Evolutionary conservation across 2,113 vertebrate species (phyloP).

Genomic region (Xiphophorus maculatus): DNA sequence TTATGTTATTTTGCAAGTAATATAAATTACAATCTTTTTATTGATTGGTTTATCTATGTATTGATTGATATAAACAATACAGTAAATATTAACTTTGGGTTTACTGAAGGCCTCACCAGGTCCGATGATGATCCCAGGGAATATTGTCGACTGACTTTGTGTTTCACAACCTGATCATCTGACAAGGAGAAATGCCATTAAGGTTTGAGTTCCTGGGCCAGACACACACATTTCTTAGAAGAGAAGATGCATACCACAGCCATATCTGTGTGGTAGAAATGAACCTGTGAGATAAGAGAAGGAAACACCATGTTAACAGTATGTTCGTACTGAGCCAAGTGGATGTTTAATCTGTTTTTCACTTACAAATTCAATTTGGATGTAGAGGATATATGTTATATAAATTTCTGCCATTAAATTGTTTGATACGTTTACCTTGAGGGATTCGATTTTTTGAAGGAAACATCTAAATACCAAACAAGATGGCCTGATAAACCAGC

Average conservation of each 20-base stretch:
- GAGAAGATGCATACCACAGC: not conserved
- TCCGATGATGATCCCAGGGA: constrained; percentile 71
- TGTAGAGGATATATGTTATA: too few species aligned
- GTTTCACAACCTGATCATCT: constrained; percentile 41
- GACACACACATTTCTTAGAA: not conserved
- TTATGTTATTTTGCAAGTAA: too few species aligned
- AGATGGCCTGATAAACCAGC: not conserved
- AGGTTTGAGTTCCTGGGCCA: not conserved
- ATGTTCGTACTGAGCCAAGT: not conserved
- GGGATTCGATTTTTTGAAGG: not conserved
- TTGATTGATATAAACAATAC: too few species aligned
- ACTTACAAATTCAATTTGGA: not conserved
- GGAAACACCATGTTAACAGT: not conserved
- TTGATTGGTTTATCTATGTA: too few species aligned
- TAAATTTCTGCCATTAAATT: not conserved
- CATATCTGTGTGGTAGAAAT: constrained; percentile 1
- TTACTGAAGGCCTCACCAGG: constrained; percentile 55
- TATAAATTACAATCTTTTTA: too few species aligned
- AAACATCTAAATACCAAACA: not conserved
- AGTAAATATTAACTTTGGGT: not conserved
- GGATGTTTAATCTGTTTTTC: not conserved
- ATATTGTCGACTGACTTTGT: constrained; percentile 60
- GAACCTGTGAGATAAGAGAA: not conserved
- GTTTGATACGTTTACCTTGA: not conserved
- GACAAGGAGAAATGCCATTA: constrained; percentile 1